Evolutionary conservation across 2,888 invertebrate species (phyloP).

Genomic region (Amiota minor): DNA sequence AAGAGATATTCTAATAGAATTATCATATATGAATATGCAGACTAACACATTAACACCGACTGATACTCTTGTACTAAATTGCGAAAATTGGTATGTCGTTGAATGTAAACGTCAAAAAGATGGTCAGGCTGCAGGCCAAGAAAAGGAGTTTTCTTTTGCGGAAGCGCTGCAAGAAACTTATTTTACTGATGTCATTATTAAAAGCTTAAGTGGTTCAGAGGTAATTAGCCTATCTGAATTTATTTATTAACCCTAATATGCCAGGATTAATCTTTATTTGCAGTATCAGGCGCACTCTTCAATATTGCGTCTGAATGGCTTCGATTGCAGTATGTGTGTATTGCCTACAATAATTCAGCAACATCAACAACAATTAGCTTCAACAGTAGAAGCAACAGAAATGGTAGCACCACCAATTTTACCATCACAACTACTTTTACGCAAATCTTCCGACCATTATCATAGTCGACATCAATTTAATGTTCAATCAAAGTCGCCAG

Average conservation of each 20-base stretch:
- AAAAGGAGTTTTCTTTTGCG: slow-evolving; percentile 78
- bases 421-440: not conserved
- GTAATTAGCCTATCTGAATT: slow-evolving; percentile 42
- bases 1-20: not conserved
- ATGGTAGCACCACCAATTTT: not conserved
- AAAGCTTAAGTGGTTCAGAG: slow-evolving; percentile 64
- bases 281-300: slow-evolving; percentile 77
- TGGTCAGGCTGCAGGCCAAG: slow-evolving; percentile 73
- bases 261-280: not conserved
- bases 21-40: slow-evolving; percentile 56
- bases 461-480: slow-evolving; percentile 34
- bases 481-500: too few species aligned
- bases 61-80: slow-evolving; percentile 76
- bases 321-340: slow-evolving; percentile 76
- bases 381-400: not conserved
- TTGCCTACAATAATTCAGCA: slow-evolving; percentile 34
- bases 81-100: slow-evolving; percentile 79
- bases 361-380: not conserved
- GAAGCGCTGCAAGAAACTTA: slow-evolving; percentile 79
- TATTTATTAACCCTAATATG: not conserved
- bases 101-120: slow-evolving; percentile 77
- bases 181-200: slow-evolving; percentile 76
- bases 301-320: slow-evolving; percentile 76
- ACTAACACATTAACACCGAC: slow-evolving; percentile 75
- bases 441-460: slow-evolving; percentile 34